Conservation (phyloP, 1,140 invertebrate genomes). For the Mizuhopecten yessoensis region DNA sequence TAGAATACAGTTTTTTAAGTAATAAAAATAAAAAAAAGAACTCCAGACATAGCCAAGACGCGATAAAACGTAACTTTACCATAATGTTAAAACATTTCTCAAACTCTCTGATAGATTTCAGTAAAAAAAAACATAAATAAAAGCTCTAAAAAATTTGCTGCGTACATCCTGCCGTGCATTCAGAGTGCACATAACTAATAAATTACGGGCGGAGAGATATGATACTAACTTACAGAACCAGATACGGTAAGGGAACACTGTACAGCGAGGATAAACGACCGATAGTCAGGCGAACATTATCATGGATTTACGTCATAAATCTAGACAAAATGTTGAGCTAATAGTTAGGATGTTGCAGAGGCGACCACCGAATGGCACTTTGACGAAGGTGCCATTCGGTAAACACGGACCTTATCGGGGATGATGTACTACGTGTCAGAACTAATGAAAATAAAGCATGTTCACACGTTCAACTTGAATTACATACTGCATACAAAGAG, state of each 20-base stretch:
- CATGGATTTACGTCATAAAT: conserved; percentile 31
- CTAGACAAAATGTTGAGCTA: not conserved
- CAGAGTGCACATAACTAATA: conserved; percentile 5
- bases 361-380: conserved; percentile 36
- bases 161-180: conserved; percentile 19
- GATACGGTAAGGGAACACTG: conserved; percentile 4
- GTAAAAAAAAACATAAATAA: not conserved
- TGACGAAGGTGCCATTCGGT: conserved; percentile 4
- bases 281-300: not conserved
- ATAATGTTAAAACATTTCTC: not conserved
- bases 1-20: not conserved
- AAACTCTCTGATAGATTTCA: not conserved
- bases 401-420: not conserved
- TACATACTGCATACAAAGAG: not conserved
- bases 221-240: not conserved
- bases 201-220: not conserved
- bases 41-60: not conserved
- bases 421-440: conserved; percentile 16
- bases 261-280: not conserved
- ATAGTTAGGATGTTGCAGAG: not conserved
- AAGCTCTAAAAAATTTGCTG: not conserved
- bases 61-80: not conserved
- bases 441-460: conserved; percentile 29
- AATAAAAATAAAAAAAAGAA: no score
- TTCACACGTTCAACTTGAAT: conserved; percentile 9